These are phyloP conservation scores for Danio choprae DNA, from an alignment of 2,797 vertebrate genomes.

Conservation along the genomic window DNA sequence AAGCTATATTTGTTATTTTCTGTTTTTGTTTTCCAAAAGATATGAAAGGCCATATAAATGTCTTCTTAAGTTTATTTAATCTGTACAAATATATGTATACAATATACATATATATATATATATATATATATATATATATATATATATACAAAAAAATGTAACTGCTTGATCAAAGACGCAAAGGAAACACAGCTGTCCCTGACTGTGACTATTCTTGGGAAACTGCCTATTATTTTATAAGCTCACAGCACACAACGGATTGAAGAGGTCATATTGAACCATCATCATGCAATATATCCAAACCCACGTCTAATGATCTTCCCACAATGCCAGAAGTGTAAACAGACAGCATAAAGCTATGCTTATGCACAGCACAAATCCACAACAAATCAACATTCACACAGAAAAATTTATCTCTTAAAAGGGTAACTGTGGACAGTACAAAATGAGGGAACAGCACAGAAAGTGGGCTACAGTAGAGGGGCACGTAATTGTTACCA, in stretches of 20 bases:
- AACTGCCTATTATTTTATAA: constrained; percentile 54
- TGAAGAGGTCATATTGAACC: constrained; percentile 51
- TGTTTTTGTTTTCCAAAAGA: constrained; percentile 44
- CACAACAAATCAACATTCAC: constrained; percentile 37
- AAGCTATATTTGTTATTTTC: constrained; percentile 54
- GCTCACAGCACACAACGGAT: constrained; percentile 51
- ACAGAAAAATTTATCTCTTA: constrained; percentile 8
- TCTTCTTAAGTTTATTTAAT: constrained; percentile 65
- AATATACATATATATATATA: constrained; percentile 65
- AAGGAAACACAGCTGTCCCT: constrained; percentile 35
- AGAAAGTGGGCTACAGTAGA: background rate
- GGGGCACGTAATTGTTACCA: background rate
- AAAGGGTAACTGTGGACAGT: constrained; percentile 20
- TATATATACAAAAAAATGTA: constrained; percentile 65
- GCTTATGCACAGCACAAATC: constrained; percentile 40
- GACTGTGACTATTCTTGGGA: constrained; percentile 52
- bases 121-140: constrained; percentile 65
- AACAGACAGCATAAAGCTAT: constrained; percentile 49
- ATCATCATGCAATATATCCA: constrained; percentile 52
- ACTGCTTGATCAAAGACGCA: constrained; percentile 48
- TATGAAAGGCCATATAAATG: constrained; percentile 67
- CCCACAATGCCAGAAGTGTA: constrained; percentile 56
- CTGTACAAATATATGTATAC: constrained; percentile 73
- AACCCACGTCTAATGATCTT: constrained; percentile 51
- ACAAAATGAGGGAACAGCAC: constrained; percentile 11